Evolutionary conservation across 2,888 invertebrate genomes (phyloP), one percentile per base, ranked within the genome.

Genomic region (Drosophila fulvimacula): DNA sequence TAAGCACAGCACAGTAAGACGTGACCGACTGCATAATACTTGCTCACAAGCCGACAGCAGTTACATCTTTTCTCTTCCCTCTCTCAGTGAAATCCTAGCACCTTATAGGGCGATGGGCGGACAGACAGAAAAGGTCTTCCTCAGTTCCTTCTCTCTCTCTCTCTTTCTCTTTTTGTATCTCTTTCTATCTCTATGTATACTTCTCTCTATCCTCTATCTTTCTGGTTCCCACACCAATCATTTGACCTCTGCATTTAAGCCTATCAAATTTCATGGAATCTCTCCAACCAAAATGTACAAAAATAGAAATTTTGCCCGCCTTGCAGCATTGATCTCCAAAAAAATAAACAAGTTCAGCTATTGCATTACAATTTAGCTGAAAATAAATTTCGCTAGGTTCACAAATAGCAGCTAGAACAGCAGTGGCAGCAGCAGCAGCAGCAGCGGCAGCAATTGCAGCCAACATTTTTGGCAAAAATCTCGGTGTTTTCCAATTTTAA

Each of bases 331-430:
- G 75, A 74, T 74, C 77, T 66, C 60, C 52, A 75, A 75, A 51
- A 38, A 15, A 34, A 27, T 30, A 41, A 36, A 46, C 68, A 77
- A 76, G 68, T 77, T 76, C 68, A 69, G 55, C 64, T 52, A 77
- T 77, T 76, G 73, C 68, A 76, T 76, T 76, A 77, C 78, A 77
- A 9, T 73, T 66, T 58, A 2, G 60, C 48, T 59, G 59, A 64
- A 76, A 72, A 76, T 73, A 74, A n/a, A 41, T 46, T 44, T 38
- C 48, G 36, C 46, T 24, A 9, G 32, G 5, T 56, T 44, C 57
- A 55, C 57, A 74, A 70, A 76, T 76, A 74, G 64, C 60, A 19
- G 27, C 27, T 7, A 30, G 27, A 30, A 30, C 46, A 46, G 42
- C 15, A 74, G 64, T 57, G n/a, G 11, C 41, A 48, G 11, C 46